These are phyloP conservation scores for Euwallacea fornicatus DNA, from an alignment of 1,140 invertebrate genomes.

Conservation along the genomic window DNA sequence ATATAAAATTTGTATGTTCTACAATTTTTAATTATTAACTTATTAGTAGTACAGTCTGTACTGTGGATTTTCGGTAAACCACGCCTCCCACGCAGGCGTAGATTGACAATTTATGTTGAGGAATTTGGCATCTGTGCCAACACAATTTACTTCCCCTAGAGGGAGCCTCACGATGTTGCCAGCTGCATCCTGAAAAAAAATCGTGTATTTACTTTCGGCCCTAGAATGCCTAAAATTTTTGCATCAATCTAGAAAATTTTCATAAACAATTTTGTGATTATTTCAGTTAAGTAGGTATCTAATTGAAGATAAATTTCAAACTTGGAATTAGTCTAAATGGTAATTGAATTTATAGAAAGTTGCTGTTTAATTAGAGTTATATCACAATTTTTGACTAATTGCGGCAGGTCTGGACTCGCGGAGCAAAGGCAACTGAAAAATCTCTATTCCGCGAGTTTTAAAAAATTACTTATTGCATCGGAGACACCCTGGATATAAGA, in stretches of 20 bases:
- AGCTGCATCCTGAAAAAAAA: slow-evolving; percentile 19
- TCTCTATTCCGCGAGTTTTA: neutral
- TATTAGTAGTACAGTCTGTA: slow-evolving; percentile 25
- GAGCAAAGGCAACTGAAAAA: neutral
- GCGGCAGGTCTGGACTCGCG: neutral
- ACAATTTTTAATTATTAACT: neutral
- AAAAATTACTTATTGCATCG: neutral
- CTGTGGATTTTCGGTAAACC: slow-evolving; percentile 29
- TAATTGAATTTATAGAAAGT: too few relatives aligned
- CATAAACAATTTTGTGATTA: too few relatives aligned
- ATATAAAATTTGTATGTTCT: too few relatives aligned
- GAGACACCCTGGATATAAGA: too few relatives aligned
- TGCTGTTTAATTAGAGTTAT: too few relatives aligned
- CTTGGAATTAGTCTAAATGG: too few relatives aligned
- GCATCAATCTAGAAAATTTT: too few relatives aligned
- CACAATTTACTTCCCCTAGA: slow-evolving; percentile 22
- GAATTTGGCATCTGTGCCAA: neutral
- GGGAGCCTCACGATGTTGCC: slow-evolving; percentile 15
- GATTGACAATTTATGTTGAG: slow-evolving; percentile 21
- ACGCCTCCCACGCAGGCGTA: slow-evolving; percentile 18
- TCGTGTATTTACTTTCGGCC: neutral
- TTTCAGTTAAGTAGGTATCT: too few relatives aligned
- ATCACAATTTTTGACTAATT: neutral
- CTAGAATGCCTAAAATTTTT: neutral
- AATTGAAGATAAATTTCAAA: too few relatives aligned